Base-by-base conservation (phyloP, 2,888 invertebrate genomes). In the Zaprionus obscuricornis region DNA sequence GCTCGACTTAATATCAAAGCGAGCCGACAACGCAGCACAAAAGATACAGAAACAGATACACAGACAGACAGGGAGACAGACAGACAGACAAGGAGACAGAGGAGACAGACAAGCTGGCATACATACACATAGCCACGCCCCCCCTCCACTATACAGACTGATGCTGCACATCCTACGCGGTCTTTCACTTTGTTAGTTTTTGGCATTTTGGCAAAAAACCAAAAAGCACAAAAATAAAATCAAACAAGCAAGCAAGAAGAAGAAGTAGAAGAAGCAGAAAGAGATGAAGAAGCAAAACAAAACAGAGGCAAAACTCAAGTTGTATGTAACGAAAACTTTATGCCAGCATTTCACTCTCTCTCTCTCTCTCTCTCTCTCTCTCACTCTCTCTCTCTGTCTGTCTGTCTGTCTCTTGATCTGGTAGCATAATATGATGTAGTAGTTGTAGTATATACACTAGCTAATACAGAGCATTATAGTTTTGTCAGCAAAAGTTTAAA, bases 1-100 rank as follows among this genome's bases (percentile, higher is more conserved):
- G 69, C 73, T 70, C 81, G 70, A 81, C 81, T 79, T 79, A 84
- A 81, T 79, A 79, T 79, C 78, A 79, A 79, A 79, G 78, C 55
- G 14, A 66, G 72, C 78, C 78, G 78, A 63, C 76, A 68, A n/a
- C n/a, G 68, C 70, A 55, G 67, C 56, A 66, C 66, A 66, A 70
- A 70, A 57, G 66, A 71, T 71, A 69, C 70, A 56, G 40, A 18
- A 13, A 31, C 56, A 6, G 13, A 33, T 11, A 57, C 50, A 50
- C 51, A 71, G 29, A 56, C 46, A 59, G 40, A 56, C 31, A 58
- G 42, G 16, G n/a, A 16, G 7, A 36, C 14, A 51, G n/a, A 46
- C 40, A 58, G n/a, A 22, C 7, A 51, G 17, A 55, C 33, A 29
- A 29, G 24, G 13, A 24, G 5, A 42, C 8, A 26, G 18, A 17